Evolutionary conservation across 2,113 vertebrate genomes (phyloP).

Genomic region (Genyomyrus donnyi): DNA sequence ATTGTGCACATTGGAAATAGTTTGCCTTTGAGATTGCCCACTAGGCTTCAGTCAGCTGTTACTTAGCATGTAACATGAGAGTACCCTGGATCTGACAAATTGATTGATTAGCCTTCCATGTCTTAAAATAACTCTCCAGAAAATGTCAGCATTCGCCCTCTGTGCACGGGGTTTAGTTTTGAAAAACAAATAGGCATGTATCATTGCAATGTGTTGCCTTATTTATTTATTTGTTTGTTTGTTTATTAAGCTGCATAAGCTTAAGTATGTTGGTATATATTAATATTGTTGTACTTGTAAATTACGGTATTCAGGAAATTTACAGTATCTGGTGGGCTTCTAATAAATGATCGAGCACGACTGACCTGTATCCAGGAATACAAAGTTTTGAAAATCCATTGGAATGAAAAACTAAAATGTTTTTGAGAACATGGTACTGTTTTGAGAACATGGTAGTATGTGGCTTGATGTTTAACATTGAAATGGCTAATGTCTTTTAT

Average conservation of each 20-base stretch:
- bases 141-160: background rate
- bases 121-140: background rate
- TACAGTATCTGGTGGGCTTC: background rate
- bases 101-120: background rate
- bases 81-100: background rate
- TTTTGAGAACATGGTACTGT: background rate
- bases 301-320: background rate
- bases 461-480: background rate
- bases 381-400: background rate
- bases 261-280: background rate
- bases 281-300: background rate
- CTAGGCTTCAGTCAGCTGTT: background rate
- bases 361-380: background rate
- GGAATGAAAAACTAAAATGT: background rate
- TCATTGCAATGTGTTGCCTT: background rate
- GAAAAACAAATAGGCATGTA: background rate
- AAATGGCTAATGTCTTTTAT: background rate
- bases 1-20: background rate
- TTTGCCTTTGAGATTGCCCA: background rate
- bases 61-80: background rate
- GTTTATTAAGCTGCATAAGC: background rate
- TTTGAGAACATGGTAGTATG: background rate
- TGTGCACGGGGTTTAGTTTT: background rate
- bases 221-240: background rate
- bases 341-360: background rate